Evolutionary conservation across 2,113 vertebrate genomes (phyloP).

Genomic region (Trachemys scripta): DNA sequence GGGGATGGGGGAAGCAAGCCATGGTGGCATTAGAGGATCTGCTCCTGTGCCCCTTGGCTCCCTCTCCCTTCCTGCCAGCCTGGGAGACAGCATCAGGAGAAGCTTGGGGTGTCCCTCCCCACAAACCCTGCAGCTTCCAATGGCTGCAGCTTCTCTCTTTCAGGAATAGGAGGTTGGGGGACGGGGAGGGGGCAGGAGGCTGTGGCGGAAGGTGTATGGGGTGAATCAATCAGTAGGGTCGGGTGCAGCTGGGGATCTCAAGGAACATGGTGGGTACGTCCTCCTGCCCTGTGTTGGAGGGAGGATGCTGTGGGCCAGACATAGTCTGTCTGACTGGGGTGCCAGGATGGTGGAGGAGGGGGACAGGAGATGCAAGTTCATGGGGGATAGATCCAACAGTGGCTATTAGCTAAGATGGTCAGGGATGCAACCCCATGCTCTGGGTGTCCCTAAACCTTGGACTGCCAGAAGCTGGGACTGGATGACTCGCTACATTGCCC

Average conservation of each 20-base stretch:
- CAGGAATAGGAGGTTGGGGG: not conserved
- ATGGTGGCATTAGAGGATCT: not conserved
- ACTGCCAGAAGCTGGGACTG: no score
- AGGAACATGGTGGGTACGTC: no score
- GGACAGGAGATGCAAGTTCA: not conserved
- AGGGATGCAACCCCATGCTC: no score
- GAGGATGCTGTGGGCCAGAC: not conserved
- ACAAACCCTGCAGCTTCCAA: not conserved
- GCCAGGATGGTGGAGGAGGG: not conserved
- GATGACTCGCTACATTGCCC: no score
- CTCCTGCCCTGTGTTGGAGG: not conserved
- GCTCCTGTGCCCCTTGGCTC: not conserved
- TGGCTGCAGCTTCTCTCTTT: no score
- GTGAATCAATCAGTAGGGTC: not conserved
- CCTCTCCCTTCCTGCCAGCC: not conserved
- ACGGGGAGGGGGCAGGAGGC: not conserved
- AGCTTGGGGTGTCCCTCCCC: not conserved
- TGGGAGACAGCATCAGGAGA: not conserved
- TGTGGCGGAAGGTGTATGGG: not conserved
- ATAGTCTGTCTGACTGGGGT: not conserved
- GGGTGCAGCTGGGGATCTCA: no score
- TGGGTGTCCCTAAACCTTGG: no score
- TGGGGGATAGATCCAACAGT: not conserved
- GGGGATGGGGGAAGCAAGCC: not conserved
- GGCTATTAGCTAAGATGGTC: not conserved